Base-by-base conservation (phyloP, 2,113 vertebrate genomes). In the Phylloscopus trochiloides region DNA sequence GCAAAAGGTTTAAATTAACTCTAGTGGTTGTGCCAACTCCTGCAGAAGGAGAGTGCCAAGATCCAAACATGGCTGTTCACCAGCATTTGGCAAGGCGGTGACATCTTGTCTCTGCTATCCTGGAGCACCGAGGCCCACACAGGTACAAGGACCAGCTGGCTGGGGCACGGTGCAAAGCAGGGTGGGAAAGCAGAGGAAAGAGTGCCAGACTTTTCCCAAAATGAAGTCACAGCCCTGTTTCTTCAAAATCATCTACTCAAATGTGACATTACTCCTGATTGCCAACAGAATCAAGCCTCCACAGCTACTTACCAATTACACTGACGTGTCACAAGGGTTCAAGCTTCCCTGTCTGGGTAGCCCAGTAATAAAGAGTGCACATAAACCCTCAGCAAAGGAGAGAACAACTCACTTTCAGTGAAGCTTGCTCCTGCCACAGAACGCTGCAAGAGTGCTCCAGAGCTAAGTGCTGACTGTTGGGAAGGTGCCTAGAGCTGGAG, bases 1-100 rank as follows among this genome's bases (percentile, higher is more conserved):
- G 83, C 79, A 94, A 94, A 86, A 51, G 32, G 55, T 88, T 94
- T 94, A 71, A 90, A 83, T 88, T 83, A 88, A 47, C 55, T 76
- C 15, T 13, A 74, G 86, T 34, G 67, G 67, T 65, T 90, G 88
- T 96, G 96, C 94, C 95, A 97, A 29, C 54, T 94, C 63, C 83
- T 70, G 94, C 72, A 84, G 82, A 19, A 50, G 0, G 14, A 70
- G 66, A 38, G 47, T 58, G 78, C 94, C 92, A 94, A 93, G 94
- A 91, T 71, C 7, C 86, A 88, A 71, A 83, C 12, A 1, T 90
- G 88, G 94, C 95, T 90, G 79, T 9, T 93, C 75, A 92, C 67
- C 86, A 93, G 91, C 94, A 73, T 61, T 88, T 90, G 95, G 95
- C 94, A 95, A 77, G 79, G 82, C 24, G 0, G 55, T 83, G 88